Percentiles rank a stretch among this genome's conserved stretches.
These are phyloP conservation scores for Trissolcus brochymenae DNA, from an alignment of 2,888 invertebrate genomes.

Conservation along the genomic window DNA sequence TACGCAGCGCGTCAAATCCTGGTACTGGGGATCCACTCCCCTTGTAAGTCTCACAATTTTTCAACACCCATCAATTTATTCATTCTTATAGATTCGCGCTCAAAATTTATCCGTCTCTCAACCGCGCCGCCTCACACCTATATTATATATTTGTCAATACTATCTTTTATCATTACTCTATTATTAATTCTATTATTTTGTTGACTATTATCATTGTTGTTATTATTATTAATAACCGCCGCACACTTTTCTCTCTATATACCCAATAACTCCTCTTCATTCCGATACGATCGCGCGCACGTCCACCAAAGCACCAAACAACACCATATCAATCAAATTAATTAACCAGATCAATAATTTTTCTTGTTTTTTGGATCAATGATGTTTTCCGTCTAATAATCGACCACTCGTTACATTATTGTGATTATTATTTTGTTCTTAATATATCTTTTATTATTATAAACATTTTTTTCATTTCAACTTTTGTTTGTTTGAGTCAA, in stretches of 20 bases:
- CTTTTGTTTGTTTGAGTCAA: too few relatives aligned
- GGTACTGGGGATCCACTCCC: slow-evolving; percentile 96
- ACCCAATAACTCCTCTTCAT: slow-evolving; percentile 53
- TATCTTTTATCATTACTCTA: slow-evolving; percentile 35
- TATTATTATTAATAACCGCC: slow-evolving; percentile 23
- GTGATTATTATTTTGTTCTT: too few relatives aligned
- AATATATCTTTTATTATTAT: too few relatives aligned
- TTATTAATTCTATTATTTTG: slow-evolving; percentile 27
- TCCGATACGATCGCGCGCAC: slow-evolving; percentile 57
- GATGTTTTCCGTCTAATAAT: too few relatives aligned
- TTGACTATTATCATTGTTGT: slow-evolving; percentile 7
- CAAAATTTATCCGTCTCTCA: too few relatives aligned
- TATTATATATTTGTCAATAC: slow-evolving; percentile 33
- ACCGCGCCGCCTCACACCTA: slow-evolving; percentile 18
- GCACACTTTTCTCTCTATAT: slow-evolving; percentile 47
- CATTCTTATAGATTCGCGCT: too few relatives aligned
- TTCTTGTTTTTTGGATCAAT: too few relatives aligned
- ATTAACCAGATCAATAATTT: too few relatives aligned
- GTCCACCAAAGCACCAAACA: slow-evolving; percentile 57
- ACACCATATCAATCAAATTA: slow-evolving; percentile 52
- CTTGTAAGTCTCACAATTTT: slow-evolving; percentile 84
- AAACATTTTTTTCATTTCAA: too few relatives aligned
- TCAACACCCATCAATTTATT: too few relatives aligned
- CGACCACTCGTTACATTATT: too few relatives aligned
- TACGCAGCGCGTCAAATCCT: slow-evolving; percentile 97